Evolutionary conservation across 2,888 invertebrate species (phyloP), one percentile per base, ranked within the genome.

Genomic region (Podotricha telesiphe): DNA sequence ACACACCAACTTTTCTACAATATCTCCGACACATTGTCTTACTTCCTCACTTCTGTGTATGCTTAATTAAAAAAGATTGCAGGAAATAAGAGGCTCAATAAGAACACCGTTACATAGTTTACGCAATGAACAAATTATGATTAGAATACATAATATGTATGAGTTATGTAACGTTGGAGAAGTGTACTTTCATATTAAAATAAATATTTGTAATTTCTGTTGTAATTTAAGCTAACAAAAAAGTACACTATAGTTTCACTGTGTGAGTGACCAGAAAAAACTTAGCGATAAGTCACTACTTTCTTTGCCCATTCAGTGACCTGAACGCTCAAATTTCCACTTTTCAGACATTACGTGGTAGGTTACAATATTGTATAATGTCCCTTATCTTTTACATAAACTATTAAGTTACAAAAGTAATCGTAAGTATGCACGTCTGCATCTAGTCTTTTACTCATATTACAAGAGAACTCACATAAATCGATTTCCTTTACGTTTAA

Each of bases 141-240:
- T 68, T 67, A 65, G 58, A 64, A 70, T 53, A 53, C 68, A 74
- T 74, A n/a, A n/a, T n/a, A 74, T 74, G 65, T 70, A 73, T 75
- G 74, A 74, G 62, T 69, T 69, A 66, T 45, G 45, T 69, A 73
- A 71, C 19, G 40, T 48, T 50, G 37, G 45, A 51, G 56, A 28
- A 42, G 55, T 62, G 22, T 22, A 70, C 70, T 70, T 70, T 70
- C 70, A 48, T 70, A 68, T 61, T 48, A 64, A 37, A 51, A 11
- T 40, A 51, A 22, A 62, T 34, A 47, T 48, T 61, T 34, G 4
- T 62, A 37, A 15, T 48, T 37, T 37, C 22, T 28, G 28, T 7
- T 48, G n/a, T 17, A 50, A 37, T 62, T 48, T 19, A 11, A 19
- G 15, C n/a, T 55, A n/a, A 28, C 8, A 28, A 28, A 6, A 4